Conservation (phyloP, 2,797 vertebrate genomes). For the Malacoraja senta region DNA sequence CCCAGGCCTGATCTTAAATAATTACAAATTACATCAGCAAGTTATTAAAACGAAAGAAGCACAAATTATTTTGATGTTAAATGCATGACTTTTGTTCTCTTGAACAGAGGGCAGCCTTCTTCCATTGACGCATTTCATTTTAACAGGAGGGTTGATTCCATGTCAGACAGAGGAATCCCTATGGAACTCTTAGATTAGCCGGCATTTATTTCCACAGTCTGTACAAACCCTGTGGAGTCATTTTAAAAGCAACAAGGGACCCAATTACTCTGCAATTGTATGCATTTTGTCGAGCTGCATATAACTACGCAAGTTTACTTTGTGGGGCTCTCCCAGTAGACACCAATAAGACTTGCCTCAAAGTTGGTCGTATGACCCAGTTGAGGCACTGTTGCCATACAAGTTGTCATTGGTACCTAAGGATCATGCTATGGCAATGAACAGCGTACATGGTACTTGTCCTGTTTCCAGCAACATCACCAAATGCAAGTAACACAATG, state of each 20-base stretch:
- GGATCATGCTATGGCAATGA: background rate
- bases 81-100: background rate
- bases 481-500: background rate
- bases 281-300: too few relatives aligned
- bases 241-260: background rate
- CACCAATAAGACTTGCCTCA: background rate
- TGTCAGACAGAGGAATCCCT: background rate
- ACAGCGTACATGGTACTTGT: background rate
- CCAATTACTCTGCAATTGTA: background rate
- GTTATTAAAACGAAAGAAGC: conserved; percentile 39
- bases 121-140: background rate
- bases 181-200: too few relatives aligned
- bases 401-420: background rate
- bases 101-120: background rate
- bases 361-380: background rate
- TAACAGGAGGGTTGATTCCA: background rate
- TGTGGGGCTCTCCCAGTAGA: background rate
- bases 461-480: background rate
- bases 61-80: background rate
- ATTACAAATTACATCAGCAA: conserved; percentile 43
- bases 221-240: background rate
- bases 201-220: background rate
- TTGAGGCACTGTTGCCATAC: background rate
- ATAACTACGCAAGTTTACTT: background rate
- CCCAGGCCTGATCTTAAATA: conserved; percentile 45